These are phyloP conservation scores for Microctonus hyperodae DNA, from an alignment of 2,888 invertebrate species.

Conservation along the genomic window DNA sequence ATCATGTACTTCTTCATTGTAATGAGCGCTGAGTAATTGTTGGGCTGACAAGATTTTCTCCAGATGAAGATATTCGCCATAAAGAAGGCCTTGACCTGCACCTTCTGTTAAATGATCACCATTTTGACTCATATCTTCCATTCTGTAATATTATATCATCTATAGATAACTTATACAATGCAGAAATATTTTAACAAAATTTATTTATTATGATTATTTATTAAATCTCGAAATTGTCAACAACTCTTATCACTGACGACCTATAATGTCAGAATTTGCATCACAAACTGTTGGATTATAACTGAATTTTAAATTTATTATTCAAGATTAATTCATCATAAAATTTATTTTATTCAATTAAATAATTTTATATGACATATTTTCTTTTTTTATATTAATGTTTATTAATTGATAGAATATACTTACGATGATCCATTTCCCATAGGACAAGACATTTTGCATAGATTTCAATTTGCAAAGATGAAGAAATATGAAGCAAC, in stretches of 20 bases:
- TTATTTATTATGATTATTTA: not conserved
- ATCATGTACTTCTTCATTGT: constrained; percentile 83
- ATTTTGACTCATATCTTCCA: constrained; percentile 57
- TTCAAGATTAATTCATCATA: not conserved
- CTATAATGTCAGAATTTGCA: not conserved
- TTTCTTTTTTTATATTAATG: not conserved
- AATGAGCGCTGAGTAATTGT: constrained; percentile 77
- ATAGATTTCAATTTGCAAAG: not conserved
- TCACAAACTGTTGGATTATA: not conserved
- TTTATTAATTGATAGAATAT: constrained; percentile 25
- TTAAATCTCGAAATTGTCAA: not conserved
- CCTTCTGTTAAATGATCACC: constrained; percentile 72
- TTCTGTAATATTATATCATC: constrained; percentile 35
- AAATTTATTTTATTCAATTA: not conserved
- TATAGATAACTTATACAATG: too few relatives aligned
- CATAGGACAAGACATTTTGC: constrained; percentile 37
- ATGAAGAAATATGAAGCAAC: not conserved
- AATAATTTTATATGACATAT: not conserved
- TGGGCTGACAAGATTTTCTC: constrained; percentile 87
- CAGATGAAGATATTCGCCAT: constrained; percentile 89
- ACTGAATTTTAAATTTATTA: not conserved
- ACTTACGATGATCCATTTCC: constrained; percentile 38
- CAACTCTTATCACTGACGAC: not conserved
- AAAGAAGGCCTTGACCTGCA: constrained; percentile 82
- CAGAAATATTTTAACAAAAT: not conserved